A percentile compares a stretch with the other conserved stretches of the same genome.
phyloP scores from a whole-genome alignment of 1,140 invertebrate genomes.

The Lethrus apterus region DNA sequence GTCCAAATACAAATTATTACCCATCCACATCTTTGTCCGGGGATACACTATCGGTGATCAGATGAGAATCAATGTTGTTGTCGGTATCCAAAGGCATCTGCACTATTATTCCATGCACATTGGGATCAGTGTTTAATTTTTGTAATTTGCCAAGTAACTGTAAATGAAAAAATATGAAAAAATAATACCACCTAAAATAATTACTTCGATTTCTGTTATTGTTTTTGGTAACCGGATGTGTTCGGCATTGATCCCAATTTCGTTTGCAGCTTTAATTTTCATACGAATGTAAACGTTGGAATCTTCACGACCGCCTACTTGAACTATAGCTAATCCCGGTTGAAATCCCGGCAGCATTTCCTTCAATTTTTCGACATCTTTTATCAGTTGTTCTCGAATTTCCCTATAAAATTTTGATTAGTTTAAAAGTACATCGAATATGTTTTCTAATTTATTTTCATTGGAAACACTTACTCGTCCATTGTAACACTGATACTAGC shows the following conservation, averaged over 20 bases:
- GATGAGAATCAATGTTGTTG: constrained; percentile 74
- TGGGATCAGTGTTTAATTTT: constrained; percentile 74
- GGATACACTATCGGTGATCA: constrained; percentile 78
- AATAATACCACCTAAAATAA: not conserved
- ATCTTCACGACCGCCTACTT: constrained; percentile 91
- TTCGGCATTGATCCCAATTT: constrained; percentile 81
- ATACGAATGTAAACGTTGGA: constrained; percentile 99
- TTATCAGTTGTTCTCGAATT: constrained; percentile 60
- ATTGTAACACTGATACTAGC: no score
- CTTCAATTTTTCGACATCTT: constrained; percentile 58
- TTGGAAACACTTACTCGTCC: no score
- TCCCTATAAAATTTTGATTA: constrained; percentile 51
- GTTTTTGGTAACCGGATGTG: constrained; percentile 76
- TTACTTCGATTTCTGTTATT: constrained; percentile 78
- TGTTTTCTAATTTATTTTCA: no score
- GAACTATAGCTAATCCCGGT: constrained; percentile 75
- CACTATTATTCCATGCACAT: constrained; percentile 92
- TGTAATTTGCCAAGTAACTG: constrained; percentile 56
- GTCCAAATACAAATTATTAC: constrained; percentile 46
- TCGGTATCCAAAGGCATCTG: constrained; percentile 90
- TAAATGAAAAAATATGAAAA: constrained; percentile 9
- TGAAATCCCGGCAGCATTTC: constrained; percentile 53
- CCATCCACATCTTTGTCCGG: constrained; percentile 94
- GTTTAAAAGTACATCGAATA: no score
- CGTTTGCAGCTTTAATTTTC: constrained; percentile 88